These are phyloP conservation scores for Labeo calbasu DNA, from an alignment of 2,797 vertebrate genomes.

Conservation along the genomic window DNA sequence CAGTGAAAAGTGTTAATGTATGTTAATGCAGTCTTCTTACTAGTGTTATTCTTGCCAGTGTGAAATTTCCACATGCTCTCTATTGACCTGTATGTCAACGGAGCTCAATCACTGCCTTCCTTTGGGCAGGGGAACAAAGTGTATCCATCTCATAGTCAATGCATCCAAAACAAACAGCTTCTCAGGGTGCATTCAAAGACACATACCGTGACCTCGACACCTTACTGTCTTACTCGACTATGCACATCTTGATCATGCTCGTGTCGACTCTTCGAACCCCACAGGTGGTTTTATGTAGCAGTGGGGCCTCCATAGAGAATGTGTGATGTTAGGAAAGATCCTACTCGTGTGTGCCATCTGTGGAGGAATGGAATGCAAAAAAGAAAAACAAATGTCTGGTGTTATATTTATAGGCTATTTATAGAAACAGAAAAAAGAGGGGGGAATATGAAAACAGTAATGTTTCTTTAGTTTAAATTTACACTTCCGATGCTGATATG, in stretches of 20 bases:
- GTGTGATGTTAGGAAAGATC: conserved; percentile 27
- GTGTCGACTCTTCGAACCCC: not conserved
- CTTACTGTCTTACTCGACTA: conserved; percentile 23
- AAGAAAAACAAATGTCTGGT: conserved; percentile 34
- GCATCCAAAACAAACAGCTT: conserved; percentile 8
- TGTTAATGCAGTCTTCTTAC: not conserved
- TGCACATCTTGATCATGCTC: conserved; percentile 8
- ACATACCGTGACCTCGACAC: conserved; percentile 32
- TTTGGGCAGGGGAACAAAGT: conserved; percentile 27
- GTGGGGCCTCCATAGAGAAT: conserved; percentile 10
- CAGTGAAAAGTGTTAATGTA: not conserved
- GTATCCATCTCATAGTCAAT: not conserved
- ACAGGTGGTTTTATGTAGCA: conserved; percentile 14
- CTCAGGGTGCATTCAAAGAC: conserved; percentile 5
- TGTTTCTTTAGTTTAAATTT: not conserved
- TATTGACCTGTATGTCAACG: conserved; percentile 16
- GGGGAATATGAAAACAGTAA: not conserved
- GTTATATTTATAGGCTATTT: not conserved
- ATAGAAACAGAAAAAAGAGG: conserved; percentile 3
- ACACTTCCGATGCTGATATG: not conserved
- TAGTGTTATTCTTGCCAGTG: not conserved
- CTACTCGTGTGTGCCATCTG: conserved; percentile 20
- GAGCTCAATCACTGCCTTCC: conserved; percentile 27
- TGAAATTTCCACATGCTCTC: conserved; percentile 27
- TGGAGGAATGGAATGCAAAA: not conserved